Evolutionary conservation across 2,888 invertebrate genomes (phyloP), one percentile per base, ranked within the genome.

Genomic region (Pseudococcus jackbeardsleyi): DNA sequence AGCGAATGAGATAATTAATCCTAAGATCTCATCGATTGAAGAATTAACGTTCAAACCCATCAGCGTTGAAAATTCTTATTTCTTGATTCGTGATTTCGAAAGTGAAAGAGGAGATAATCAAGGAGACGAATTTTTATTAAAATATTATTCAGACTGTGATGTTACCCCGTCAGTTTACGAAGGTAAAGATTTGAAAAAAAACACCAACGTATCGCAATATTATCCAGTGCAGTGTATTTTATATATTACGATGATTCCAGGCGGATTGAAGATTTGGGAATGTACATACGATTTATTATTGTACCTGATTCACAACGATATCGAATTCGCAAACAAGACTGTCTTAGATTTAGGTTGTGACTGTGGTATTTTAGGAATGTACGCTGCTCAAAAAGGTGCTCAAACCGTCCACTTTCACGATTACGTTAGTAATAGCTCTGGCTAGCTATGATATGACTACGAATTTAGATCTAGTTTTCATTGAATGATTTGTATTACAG

Each of bases 181-280:
- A 87, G 87, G 87, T 87, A n/a, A 39, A 42, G 17, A 39, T 26
- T 3, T 3, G 1, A 33, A 46, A n/a, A n/a, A n/a, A 12, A 46
- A 46, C 46, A 46, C 46, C 4, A 33, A 46, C 9, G 12, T 46
- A 46, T 12, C 8, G 46, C 6, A 11, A 11, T n/a, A n/a, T 5
- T 17, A 12, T 12, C 17, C 8, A 46, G 9, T n/a, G n/a, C n/a
- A n/a, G n/a, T 46, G 6, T 46, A 7, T 46, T 46, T 46, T 46
- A 46, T 46, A 5, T 5, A 8, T 5, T 50, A 50, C 50, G 17
- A 15, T 15, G 26, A 84, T 46, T 26, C 12, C 59, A 97, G 98
- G 98, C 90, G 99, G 99, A 12, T 93, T 98, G 48, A 98, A 98
- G 93, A 94, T 98, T 89, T 99, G 99, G 99, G 98, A 99, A 92